Conservation (phyloP, 2,113 vertebrate species). For the Petrocephalus microphthalmus region DNA sequence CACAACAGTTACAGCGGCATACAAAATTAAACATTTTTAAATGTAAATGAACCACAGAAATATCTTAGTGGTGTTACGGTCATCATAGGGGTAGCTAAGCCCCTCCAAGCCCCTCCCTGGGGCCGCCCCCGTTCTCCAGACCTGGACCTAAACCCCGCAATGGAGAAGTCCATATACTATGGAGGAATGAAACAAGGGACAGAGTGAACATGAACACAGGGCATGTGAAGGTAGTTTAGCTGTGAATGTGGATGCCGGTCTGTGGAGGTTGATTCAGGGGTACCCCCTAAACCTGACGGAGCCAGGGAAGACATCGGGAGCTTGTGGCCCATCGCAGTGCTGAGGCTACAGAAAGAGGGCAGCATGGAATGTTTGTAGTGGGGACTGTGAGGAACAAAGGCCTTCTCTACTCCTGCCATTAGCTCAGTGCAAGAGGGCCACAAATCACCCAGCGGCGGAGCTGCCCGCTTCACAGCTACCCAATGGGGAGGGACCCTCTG, state of each 20-base stretch:
- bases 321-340: not conserved
- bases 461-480: not conserved
- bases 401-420: not conserved
- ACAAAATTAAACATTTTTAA: not conserved
- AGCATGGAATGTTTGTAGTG: not conserved
- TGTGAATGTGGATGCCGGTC: not conserved
- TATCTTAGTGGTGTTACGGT: not conserved
- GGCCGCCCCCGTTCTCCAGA: not conserved
- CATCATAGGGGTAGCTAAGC: not conserved
- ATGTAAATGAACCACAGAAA: not conserved
- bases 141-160: not conserved
- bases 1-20: not conserved
- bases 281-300: not conserved
- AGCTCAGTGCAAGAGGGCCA: not conserved
- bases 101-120: not conserved
- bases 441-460: not conserved
- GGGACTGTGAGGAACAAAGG: conserved; percentile 18
- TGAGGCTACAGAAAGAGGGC: not conserved
- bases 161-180: not conserved
- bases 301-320: not conserved
- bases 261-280: not conserved
- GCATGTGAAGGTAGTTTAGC: not conserved
- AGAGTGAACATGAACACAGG: not conserved
- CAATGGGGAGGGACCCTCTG: not conserved
- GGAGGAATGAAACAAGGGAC: not conserved